Conservation (phyloP, 2,113 vertebrate species). For the Galbula dea region DNA sequence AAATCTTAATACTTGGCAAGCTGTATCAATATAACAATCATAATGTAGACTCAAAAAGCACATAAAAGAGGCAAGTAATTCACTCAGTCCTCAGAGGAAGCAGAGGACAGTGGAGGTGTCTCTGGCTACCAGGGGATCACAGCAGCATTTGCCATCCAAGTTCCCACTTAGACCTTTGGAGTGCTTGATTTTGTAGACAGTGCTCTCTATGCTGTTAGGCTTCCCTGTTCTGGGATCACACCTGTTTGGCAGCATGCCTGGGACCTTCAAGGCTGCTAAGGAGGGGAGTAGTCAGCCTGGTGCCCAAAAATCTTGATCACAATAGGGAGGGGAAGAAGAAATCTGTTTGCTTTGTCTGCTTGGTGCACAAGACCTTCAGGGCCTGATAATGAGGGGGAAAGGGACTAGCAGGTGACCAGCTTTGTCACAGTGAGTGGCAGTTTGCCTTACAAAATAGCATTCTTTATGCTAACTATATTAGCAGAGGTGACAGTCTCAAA, state of each 20-base stretch:
- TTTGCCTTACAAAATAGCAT: not conserved
- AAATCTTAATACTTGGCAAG: not conserved
- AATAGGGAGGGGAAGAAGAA: not conserved
- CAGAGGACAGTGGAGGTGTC: not conserved
- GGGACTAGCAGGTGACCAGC: rapidly evolving
- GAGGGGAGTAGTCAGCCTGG: not conserved
- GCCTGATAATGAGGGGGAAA: not conserved
- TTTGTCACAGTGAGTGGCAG: not conserved
- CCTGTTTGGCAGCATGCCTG: not conserved
- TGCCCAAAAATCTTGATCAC: not conserved
- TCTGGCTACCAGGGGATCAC: rapidly evolving
- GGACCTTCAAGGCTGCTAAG: not conserved
- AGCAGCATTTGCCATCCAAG: not conserved
- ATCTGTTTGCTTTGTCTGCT: not conserved
- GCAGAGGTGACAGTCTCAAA: not conserved
- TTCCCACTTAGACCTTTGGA: not conserved
- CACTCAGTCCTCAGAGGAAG: not conserved
- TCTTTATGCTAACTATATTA: not conserved
- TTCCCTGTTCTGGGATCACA: not conserved
- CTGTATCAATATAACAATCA: not conserved
- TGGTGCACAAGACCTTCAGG: not conserved
- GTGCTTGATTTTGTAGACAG: not conserved
- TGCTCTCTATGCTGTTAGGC: not conserved
- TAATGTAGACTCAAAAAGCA: not conserved
- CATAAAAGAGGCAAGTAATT: not conserved